Evolutionary conservation across 1,140 invertebrate species (phyloP), one percentile per base, ranked within the genome.

Genomic region (Oscheius sp.): DNA sequence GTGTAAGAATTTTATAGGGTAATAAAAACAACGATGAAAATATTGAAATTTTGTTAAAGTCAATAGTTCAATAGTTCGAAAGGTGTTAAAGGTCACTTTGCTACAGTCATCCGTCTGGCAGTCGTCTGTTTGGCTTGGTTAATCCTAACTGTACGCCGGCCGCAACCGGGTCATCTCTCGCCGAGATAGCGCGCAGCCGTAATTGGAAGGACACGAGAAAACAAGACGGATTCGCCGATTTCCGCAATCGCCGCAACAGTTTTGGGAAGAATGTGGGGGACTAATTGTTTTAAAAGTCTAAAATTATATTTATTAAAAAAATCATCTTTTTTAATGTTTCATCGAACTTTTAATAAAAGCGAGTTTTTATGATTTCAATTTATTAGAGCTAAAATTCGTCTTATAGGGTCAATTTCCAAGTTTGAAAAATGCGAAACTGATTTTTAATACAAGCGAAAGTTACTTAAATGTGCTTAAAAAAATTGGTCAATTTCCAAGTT

Each of bases 101-200:
- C n/a, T n/a, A n/a, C n/a, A 26, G 49, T 55, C 49, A 55, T 7
- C 49, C 49, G 49, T 15, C 49, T 55, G 49, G 49, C 49, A 55
- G 7, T 26, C 23, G 15, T 55, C 7, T 55, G 49, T 55, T 55
- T 55, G 49, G 49, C 49, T 55, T 55, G 49, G 49, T 55, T 55
- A 55, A 55, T 55, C 49, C 49, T 55, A 55, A 55, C 49, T 55
- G 49, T 55, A 55, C 49, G 49, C n/a, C 49, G 49, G 49, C 23
- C 49, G 49, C 49, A 55, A 55, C 49, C 49, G 49, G 49, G 49
- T 55, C 49, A 55, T 55, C 49, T 55, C 49, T 55, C 49, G 49
- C 23, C 49, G 7, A 55, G 49, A 26, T 15, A 23, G 49, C 15
- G 49, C 49, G 49, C 49, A 55, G 23, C 28, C 49, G 49, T 55